A percentile compares a stretch with the other conserved stretches of the same genome.
Conservation (phyloP, 2,888 invertebrate species). For the Drosophila incognita region DNA sequence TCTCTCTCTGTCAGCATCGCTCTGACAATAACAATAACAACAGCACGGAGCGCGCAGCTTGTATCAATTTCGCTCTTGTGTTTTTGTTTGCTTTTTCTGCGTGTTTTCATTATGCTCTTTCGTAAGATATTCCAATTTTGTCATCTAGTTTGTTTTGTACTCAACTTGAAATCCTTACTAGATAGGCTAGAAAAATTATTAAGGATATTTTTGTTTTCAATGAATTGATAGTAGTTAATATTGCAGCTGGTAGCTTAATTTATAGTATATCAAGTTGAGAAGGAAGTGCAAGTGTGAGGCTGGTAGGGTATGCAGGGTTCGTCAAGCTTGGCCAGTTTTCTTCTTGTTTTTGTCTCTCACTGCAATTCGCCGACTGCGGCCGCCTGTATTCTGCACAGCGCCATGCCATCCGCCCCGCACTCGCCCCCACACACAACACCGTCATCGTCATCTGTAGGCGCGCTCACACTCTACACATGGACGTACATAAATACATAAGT, state of each 20-base stretch:
- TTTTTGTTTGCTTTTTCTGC: constrained; percentile 77
- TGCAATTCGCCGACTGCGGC: constrained; percentile 74
- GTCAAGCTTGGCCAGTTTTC: constrained; percentile 15
- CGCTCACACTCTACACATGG: constrained; percentile 48
- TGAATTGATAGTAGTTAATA: neutral
- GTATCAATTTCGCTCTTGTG: constrained; percentile 74
- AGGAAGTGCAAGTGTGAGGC: neutral
- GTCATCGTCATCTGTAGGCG: constrained; percentile 41
- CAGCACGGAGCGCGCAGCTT: constrained; percentile 49
- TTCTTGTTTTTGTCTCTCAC: constrained; percentile 68
- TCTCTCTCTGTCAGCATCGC: constrained; percentile 65
- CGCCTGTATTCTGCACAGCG: constrained; percentile 61
- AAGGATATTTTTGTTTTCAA: neutral
- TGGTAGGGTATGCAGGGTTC: constrained; percentile 33
- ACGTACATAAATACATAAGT: constrained; percentile 13
- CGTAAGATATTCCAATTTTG: neutral
- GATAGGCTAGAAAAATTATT: neutral
- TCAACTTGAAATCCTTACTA: neutral
- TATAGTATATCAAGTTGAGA: neutral
- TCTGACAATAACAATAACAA: constrained; percentile 50
- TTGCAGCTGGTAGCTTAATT: neutral
- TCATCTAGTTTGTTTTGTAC: constrained; percentile 5
- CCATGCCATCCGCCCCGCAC: constrained; percentile 37
- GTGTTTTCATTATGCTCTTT: constrained; percentile 65
- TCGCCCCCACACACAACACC: constrained; percentile 24